A percentile compares a stretch with the other conserved stretches of the same genome.
phyloP scores from a whole-genome alignment of 1,140 invertebrate genomes.

The Danaus melanippus region DNA sequence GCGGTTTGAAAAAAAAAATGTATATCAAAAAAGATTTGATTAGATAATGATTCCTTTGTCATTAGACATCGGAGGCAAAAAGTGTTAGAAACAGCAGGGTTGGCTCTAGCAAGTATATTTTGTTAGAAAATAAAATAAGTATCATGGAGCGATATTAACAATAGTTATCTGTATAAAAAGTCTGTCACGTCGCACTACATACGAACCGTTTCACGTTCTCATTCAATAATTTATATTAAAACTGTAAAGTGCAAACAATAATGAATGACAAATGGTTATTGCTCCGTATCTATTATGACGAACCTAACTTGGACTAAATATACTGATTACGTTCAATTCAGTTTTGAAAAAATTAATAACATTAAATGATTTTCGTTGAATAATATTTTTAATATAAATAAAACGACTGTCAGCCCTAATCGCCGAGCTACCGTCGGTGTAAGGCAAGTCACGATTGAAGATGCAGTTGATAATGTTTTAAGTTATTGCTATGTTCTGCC shows the following conservation, averaged over 20 bases:
- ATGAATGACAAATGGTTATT: background rate
- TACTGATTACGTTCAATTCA: too few species aligned
- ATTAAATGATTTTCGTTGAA: too few species aligned
- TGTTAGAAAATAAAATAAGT: too few species aligned
- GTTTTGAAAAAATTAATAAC: too few species aligned
- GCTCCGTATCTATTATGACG: background rate
- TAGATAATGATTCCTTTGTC: constrained; percentile 59
- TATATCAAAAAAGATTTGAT: constrained; percentile 27
- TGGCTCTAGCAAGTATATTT: constrained; percentile 12
- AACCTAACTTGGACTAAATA: too few species aligned
- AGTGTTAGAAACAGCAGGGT: constrained; percentile 36
- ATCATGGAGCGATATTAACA: too few species aligned
- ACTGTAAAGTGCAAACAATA: background rate
- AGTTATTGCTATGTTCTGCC: constrained; percentile 13
- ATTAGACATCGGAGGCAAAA: constrained; percentile 55
- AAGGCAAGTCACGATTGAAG: constrained; percentile 23
- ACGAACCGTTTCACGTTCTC: background rate
- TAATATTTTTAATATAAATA: background rate
- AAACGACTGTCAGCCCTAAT: constrained; percentile 14
- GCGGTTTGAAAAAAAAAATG: constrained; percentile 30
- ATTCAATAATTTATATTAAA: too few species aligned
- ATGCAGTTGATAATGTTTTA: constrained; percentile 18
- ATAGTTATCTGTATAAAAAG: too few species aligned
- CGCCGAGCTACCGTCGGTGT: constrained; percentile 20
- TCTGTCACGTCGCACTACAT: too few species aligned